These are phyloP conservation scores for Athene noctua DNA, from an alignment of 2,113 vertebrate genomes.

Conservation along the genomic window DNA sequence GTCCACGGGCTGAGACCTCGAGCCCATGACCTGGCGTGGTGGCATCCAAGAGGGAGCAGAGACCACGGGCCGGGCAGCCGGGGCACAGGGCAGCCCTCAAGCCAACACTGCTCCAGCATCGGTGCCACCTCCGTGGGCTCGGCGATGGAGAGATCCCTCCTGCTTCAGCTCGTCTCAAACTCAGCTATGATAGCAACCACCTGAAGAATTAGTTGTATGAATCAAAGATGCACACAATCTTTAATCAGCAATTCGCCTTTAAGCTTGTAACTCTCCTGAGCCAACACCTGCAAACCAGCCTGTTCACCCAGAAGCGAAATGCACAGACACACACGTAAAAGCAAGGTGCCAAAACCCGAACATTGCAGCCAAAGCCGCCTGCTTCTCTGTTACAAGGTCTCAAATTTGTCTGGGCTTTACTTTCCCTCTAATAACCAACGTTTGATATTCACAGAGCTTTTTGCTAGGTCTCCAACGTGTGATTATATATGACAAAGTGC, in stretches of 20 bases:
- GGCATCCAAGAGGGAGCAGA: neutral
- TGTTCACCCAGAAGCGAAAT: fast-evolving
- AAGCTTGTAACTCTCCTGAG: neutral
- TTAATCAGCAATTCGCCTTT: neutral
- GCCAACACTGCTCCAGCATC: neutral
- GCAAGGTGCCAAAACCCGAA: neutral
- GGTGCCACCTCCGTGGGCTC: fast-evolving
- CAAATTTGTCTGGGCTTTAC: neutral
- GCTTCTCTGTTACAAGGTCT: neutral
- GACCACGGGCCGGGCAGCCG: no score
- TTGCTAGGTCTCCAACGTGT: neutral
- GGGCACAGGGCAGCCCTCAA: neutral
- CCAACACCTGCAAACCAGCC: neutral
- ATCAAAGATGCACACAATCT: neutral
- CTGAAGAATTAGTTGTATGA: neutral
- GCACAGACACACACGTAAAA: neutral
- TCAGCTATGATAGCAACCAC: fast-evolving
- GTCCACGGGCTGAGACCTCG: neutral
- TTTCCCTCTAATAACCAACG: neutral
- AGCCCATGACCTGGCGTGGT: neutral
- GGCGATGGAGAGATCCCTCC: neutral
- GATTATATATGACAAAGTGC: neutral
- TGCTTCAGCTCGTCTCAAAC: neutral
- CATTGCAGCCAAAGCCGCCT: neutral
- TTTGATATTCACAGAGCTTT: neutral